phyloP scores from a whole-genome alignment of 2,113 vertebrate species.

The Poecile atricapillus region DNA sequence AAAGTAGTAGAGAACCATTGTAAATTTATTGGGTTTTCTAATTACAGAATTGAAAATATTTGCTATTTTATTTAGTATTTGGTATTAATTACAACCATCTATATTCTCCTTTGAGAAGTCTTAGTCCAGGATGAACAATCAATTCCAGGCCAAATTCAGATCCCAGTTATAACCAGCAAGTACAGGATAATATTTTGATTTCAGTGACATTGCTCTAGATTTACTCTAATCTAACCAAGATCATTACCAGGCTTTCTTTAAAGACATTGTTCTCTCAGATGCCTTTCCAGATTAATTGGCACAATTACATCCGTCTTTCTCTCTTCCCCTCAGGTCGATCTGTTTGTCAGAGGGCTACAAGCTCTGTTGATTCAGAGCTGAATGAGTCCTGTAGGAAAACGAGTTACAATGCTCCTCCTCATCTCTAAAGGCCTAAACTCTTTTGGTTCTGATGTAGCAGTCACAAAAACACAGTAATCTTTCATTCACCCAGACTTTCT shows the following conservation, averaged over 20 bases:
- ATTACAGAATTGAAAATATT: not conserved
- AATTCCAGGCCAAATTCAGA: not conserved
- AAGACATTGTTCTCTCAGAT: conserved; percentile 39
- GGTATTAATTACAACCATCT: not conserved
- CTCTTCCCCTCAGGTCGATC: conserved; percentile 33
- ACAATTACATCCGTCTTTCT: conserved; percentile 63
- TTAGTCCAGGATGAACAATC: not conserved
- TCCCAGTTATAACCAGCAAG: not conserved
- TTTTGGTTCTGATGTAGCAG: not conserved
- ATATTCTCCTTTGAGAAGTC: not conserved
- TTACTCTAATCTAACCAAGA: not conserved
- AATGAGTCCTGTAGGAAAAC: conserved; percentile 1
- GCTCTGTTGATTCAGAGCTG: conserved; percentile 52
- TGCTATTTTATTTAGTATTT: not conserved
- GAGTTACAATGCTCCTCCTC: not conserved
- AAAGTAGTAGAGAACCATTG: not conserved
- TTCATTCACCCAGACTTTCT: not conserved
- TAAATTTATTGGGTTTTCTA: not conserved
- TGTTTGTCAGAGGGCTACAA: conserved; percentile 42
- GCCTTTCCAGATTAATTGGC: conserved; percentile 66
- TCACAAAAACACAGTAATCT: conserved; percentile 5
- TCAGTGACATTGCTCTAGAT: not conserved
- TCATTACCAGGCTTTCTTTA: not conserved
- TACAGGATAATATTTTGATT: not conserved
- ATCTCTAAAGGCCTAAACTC: conserved; percentile 1